Evolutionary conservation across 2,113 vertebrate species (phyloP).

Genomic region (Scytalopus superciliaris): DNA sequence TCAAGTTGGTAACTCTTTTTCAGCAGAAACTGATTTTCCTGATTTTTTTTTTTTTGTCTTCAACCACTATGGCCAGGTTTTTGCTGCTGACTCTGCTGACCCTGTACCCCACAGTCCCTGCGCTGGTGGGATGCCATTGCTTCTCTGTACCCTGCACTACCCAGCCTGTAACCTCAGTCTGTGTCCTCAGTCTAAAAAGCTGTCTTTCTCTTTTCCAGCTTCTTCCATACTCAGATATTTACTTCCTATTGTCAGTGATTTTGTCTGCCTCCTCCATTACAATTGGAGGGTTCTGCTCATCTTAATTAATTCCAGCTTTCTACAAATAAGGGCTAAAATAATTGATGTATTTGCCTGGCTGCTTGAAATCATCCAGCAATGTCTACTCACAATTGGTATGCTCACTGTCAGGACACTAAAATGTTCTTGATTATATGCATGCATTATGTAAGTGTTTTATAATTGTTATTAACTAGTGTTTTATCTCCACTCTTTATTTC

Average conservation of each 20-base stretch:
- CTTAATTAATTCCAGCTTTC: neutral
- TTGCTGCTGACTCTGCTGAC: neutral
- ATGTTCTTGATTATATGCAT: neutral
- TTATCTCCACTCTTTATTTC: conserved; percentile 14
- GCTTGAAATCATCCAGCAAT: neutral
- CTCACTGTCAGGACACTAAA: neutral
- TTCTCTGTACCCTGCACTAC: neutral
- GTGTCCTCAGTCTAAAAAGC: neutral
- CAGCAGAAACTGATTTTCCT: neutral
- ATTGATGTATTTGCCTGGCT: neutral
- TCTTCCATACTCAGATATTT: neutral
- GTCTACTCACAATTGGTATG: neutral
- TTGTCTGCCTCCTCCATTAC: neutral
- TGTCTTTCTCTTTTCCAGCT: neutral
- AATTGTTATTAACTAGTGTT: conserved; percentile 15
- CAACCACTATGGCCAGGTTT: neutral
- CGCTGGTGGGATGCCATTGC: neutral
- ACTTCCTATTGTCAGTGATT: neutral
- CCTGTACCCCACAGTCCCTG: neutral
- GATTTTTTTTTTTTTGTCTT: neutral
- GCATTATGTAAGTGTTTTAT: neutral
- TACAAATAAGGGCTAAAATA: neutral
- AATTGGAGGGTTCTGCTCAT: neutral
- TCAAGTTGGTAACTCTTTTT: neutral
- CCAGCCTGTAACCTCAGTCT: neutral